phyloP scores from a whole-genome alignment of 2,888 invertebrate genomes.

The Dynastes grantii region DNA sequence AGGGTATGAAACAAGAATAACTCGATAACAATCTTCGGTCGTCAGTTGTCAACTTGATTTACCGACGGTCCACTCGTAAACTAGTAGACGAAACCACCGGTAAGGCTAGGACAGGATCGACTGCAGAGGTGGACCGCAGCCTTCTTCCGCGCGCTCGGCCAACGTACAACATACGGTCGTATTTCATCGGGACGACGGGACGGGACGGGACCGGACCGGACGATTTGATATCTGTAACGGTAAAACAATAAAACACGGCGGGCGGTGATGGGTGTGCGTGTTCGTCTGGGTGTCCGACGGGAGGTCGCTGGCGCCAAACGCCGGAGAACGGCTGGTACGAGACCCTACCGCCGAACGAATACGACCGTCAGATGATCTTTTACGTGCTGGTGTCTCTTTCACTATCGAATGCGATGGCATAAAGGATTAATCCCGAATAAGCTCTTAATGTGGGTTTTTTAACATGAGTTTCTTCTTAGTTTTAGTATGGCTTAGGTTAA shows the following conservation, averaged over 20 bases:
- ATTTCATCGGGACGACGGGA: slow-evolving; percentile 57
- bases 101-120: slow-evolving; percentile 13
- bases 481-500: not conserved
- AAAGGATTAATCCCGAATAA: not conserved
- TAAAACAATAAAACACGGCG: slow-evolving; percentile 71
- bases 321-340: slow-evolving; percentile 30
- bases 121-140: slow-evolving; percentile 35
- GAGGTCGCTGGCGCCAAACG: slow-evolving; percentile 68
- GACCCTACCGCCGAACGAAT: slow-evolving; percentile 13
- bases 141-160: not conserved
- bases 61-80: slow-evolving; percentile 56
- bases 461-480: not conserved
- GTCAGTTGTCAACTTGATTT: slow-evolving; percentile 62
- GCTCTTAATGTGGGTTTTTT: not conserved
- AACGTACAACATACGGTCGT: slow-evolving; percentile 54
- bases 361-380: slow-evolving; percentile 10
- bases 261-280: slow-evolving; percentile 68
- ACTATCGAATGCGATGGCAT: not conserved
- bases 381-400: not conserved
- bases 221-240: slow-evolving; percentile 68
- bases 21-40: slow-evolving; percentile 48
- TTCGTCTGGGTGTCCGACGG: slow-evolving; percentile 67
- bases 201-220: slow-evolving; percentile 50
- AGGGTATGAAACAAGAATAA: slow-evolving; percentile 30
- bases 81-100: slow-evolving; percentile 50